Percentiles rank a stretch among this genome's conserved stretches.
Conservation (phyloP, 2,888 invertebrate species). For the Lasioglossum zephyrum region DNA sequence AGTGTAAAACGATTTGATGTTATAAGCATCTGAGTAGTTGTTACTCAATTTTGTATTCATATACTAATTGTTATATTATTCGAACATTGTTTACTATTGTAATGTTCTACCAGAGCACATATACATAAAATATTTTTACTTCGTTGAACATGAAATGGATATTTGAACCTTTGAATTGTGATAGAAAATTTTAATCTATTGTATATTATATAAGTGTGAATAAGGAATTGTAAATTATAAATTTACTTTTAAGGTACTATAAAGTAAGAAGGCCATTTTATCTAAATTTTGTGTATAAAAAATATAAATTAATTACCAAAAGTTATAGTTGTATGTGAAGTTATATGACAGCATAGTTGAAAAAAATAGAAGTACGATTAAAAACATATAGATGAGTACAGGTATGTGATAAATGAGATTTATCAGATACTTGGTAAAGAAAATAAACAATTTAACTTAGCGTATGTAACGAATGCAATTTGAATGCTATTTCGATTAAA, state of each 20-base stretch:
- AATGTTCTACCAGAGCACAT: background rate
- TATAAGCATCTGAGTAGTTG: too few species aligned
- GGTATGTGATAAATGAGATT: background rate
- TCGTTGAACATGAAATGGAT: background rate
- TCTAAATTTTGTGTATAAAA: slow-evolving; percentile 14
- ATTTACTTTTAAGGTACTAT: background rate
- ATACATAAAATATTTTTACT: background rate
- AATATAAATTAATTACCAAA: slow-evolving; percentile 16
- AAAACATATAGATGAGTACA: background rate
- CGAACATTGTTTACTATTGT: background rate
- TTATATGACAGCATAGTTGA: background rate
- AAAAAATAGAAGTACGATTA: slow-evolving; percentile 4
- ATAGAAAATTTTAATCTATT: slow-evolving; percentile 9
- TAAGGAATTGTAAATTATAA: background rate
- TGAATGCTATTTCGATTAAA: slow-evolving; percentile 94
- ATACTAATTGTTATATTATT: background rate
- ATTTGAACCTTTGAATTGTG: background rate
- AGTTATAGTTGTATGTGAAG: background rate
- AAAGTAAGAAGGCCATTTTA: slow-evolving; percentile 18
- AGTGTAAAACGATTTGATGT: background rate
- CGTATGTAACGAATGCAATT: slow-evolving; percentile 86
- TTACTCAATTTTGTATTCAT: slow-evolving; percentile 12
- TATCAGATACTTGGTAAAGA: background rate
- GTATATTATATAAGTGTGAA: slow-evolving; percentile 12
- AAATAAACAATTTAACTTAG: slow-evolving; percentile 5